Conservation (phyloP, 2,113 vertebrate genomes). For the Eolophus roseicapilla region DNA sequence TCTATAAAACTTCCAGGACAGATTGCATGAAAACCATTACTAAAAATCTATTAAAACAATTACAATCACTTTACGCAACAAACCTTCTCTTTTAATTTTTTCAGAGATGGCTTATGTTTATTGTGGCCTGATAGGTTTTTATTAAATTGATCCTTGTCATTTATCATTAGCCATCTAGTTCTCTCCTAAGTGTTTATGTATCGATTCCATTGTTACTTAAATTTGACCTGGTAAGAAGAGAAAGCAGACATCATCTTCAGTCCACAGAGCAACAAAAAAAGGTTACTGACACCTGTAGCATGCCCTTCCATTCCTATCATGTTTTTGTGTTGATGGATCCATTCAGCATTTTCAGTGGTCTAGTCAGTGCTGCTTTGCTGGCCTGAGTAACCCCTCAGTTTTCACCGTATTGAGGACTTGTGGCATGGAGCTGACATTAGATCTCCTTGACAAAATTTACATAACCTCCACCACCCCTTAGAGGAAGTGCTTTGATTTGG, state of each 20-base stretch:
- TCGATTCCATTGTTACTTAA: slow-evolving; percentile 20
- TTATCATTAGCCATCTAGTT: slow-evolving; percentile 4
- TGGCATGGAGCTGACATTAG: not conserved
- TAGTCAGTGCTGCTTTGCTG: not conserved
- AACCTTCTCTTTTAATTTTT: not conserved
- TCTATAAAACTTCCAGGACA: not conserved
- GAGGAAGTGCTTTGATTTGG: not conserved
- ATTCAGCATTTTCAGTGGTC: not conserved
- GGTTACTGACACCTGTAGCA: not conserved
- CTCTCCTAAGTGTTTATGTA: not conserved
- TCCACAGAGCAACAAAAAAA: not conserved
- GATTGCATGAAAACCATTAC: not conserved
- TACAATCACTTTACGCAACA: not conserved
- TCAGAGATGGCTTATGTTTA: not conserved
- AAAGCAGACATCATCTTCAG: not conserved
- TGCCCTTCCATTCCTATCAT: not conserved
- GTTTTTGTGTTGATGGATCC: not conserved
- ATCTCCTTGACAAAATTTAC: not conserved
- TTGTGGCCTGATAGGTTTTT: not conserved
- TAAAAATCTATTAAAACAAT: not conserved
- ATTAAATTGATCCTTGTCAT: not conserved
- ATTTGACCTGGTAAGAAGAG: not conserved
- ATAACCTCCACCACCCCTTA: not conserved
- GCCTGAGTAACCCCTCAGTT: not conserved
- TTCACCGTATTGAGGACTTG: not conserved